Evolutionary conservation across 2,888 invertebrate species (phyloP), one percentile per base, ranked within the genome.

Genomic region (Drosophila lacicola): DNA sequence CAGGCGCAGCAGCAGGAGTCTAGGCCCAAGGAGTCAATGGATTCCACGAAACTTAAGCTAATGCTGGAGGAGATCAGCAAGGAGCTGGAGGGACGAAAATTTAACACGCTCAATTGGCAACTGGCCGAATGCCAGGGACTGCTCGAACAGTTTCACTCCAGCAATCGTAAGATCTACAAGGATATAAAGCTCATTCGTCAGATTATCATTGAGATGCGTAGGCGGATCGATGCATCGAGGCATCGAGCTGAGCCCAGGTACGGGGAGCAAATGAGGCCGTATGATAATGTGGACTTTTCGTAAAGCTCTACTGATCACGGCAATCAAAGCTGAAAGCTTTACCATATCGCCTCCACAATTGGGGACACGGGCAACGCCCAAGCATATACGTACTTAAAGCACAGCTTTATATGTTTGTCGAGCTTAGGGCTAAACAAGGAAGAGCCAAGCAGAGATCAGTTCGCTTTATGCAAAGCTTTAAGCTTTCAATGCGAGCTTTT

Each of bases 91-190:
- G 17, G 2, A 9, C 2, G 6, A 2, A 3, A 29, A 4, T 39
- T 8, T 10, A 17, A 6, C 10, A 1, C 10, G 6, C 36, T 56
- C 9, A 6, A 29, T 3, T 3, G 17, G 17, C 11, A 39, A 8
- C 2, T 56, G 37, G 49, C 13, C 2, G 56, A 56, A 13, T 56
- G 56, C 29, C 25, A 56, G 29, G 29, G n/a, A 2, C 9, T 56
- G 49, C 37, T 56, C 4, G n/a, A 56, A 13, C 6, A 49, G 29
- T 49, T 56, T 49, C 3, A 21, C 1, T 14, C 10, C 8, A 10
- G 5, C 17, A 56, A 25, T 10, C 4, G 2, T 1, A 37, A 29
- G 47, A 17, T 56, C n/a, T 1, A 0, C n/a, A 6, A 29, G 10
- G 49, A 49, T 6, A 10, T 56, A 1, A 17, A 19, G 10, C 17